Conservation (phyloP, 2,888 invertebrate species). For the Coleophora deauratella region DNA sequence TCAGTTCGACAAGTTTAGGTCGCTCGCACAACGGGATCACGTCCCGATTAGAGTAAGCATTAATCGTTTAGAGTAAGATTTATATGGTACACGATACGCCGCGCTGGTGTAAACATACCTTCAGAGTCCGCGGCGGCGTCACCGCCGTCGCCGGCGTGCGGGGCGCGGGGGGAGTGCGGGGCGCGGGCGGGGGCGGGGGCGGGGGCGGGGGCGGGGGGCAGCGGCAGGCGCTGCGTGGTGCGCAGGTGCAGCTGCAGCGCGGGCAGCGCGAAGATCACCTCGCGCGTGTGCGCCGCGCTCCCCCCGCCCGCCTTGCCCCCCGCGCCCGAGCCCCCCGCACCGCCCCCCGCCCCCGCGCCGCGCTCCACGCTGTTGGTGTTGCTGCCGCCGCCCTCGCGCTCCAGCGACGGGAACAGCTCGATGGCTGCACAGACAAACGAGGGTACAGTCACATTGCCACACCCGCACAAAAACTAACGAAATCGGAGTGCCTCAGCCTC, state of each 20-base stretch:
- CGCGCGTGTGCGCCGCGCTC: slow-evolving; percentile 79
- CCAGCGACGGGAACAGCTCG: slow-evolving; percentile 91
- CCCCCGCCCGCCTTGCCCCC: slow-evolving; percentile 53
- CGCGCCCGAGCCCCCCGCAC: slow-evolving; percentile 79
- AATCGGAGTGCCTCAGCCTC: too few relatives aligned
- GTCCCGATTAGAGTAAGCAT: too few relatives aligned
- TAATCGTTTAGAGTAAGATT: too few relatives aligned
- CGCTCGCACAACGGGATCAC: too few relatives aligned
- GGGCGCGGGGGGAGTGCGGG: slow-evolving; percentile 30
- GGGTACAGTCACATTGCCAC: not conserved
- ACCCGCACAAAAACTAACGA: not conserved
- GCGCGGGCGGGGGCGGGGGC: slow-evolving; percentile 40
- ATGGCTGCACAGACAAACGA: slow-evolving; percentile 75
- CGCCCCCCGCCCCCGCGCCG: slow-evolving; percentile 45
- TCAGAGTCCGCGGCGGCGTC: too few relatives aligned
- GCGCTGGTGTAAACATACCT: too few relatives aligned
- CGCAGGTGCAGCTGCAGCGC: slow-evolving; percentile 93
- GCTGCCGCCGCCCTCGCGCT: slow-evolving; percentile 75
- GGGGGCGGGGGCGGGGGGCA: slow-evolving; percentile 38
- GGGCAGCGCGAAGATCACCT: slow-evolving; percentile 97
- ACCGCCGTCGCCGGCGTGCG: too few relatives aligned
- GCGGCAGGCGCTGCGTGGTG: slow-evolving; percentile 89
- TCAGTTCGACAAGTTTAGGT: too few relatives aligned
- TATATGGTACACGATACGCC: too few relatives aligned
- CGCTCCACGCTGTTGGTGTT: slow-evolving; percentile 73